These are phyloP conservation scores for Mythimna albipuncta DNA, from an alignment of 2,888 invertebrate species.

Conservation along the genomic window DNA sequence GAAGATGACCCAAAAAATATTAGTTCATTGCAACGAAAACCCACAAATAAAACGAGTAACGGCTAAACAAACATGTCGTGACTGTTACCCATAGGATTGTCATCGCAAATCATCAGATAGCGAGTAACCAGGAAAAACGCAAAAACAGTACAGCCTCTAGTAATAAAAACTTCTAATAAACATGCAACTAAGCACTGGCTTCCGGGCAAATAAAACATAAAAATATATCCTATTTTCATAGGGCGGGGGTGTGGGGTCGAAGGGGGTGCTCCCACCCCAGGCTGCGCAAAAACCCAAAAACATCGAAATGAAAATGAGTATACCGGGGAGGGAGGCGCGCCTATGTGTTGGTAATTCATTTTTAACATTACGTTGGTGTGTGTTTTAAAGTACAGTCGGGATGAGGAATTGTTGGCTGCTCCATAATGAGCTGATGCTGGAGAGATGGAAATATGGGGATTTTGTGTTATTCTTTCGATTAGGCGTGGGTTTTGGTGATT, in stretches of 20 bases:
- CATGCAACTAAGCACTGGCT: conserved; percentile 90
- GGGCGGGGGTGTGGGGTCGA: conserved; percentile 84
- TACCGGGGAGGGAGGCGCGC: conserved; percentile 81
- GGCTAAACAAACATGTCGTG: conserved; percentile 79
- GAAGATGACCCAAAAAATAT: conserved; percentile 56
- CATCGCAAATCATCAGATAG: conserved; percentile 82
- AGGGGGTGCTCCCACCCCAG: conserved; percentile 74
- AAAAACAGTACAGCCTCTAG: conserved; percentile 86
- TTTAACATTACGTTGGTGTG: conserved; percentile 90
- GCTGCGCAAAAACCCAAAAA: conserved; percentile 91
- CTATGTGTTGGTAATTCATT: conserved; percentile 90
- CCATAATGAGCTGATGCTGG: conserved; percentile 60
- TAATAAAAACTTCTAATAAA: conserved; percentile 91
- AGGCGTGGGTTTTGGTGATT: conserved; percentile 9
- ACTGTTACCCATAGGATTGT: conserved; percentile 78
- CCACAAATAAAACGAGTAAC: conserved; percentile 55
- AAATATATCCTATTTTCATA: conserved; percentile 91
- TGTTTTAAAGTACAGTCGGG: conserved; percentile 89
- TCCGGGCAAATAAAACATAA: conserved; percentile 91
- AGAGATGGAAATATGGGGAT: not conserved
- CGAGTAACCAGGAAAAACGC: conserved; percentile 71
- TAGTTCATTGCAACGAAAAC: conserved; percentile 44
- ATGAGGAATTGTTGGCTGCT: conserved; percentile 50
- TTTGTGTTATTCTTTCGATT: conserved; percentile 25
- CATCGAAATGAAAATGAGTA: conserved; percentile 91